Percentiles rank a stretch among this genome's conserved stretches.
These are phyloP conservation scores for Chrysotoxum bicinctum DNA, from an alignment of 2,888 invertebrate genomes.

Conservation along the genomic window DNA sequence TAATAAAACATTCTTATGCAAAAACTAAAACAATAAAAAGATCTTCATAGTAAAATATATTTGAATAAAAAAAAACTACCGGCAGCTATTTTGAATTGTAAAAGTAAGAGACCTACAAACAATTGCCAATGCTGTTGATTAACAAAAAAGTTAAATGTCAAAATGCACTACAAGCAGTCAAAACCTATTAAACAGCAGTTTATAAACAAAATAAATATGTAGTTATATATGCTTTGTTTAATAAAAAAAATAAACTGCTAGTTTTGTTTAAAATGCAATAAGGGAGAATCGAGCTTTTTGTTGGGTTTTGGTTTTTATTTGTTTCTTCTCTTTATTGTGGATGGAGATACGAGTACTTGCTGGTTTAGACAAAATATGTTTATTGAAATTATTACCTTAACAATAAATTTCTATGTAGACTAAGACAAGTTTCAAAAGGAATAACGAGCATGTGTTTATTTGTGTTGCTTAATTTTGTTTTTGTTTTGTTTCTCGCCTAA, in stretches of 20 bases:
- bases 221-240: neutral
- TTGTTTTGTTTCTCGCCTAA: constrained; percentile 18
- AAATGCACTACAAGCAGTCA: constrained; percentile 57
- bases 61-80: constrained; percentile 35
- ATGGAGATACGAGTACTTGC: constrained; percentile 41
- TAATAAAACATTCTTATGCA: neutral
- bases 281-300: constrained; percentile 10
- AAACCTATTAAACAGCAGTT: constrained; percentile 20
- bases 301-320: constrained; percentile 17
- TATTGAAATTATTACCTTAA: constrained; percentile 54
- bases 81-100: constrained; percentile 48
- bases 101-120: constrained; percentile 21
- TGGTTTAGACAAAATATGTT: constrained; percentile 55
- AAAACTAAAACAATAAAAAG: constrained; percentile 58
- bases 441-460: constrained; percentile 56
- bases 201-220: neutral
- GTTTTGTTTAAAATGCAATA: constrained; percentile 19
- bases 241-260: neutral
- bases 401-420: constrained; percentile 67
- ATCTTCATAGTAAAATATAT: constrained; percentile 49
- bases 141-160: constrained; percentile 25
- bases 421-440: constrained; percentile 61
- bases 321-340: constrained; percentile 22
- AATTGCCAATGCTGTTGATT: neutral
- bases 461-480: constrained; percentile 29